A percentile compares a stretch with the other conserved stretches of the same genome.
Conservation (phyloP, 2,113 vertebrate species). For the Pangasianodon gigas region DNA sequence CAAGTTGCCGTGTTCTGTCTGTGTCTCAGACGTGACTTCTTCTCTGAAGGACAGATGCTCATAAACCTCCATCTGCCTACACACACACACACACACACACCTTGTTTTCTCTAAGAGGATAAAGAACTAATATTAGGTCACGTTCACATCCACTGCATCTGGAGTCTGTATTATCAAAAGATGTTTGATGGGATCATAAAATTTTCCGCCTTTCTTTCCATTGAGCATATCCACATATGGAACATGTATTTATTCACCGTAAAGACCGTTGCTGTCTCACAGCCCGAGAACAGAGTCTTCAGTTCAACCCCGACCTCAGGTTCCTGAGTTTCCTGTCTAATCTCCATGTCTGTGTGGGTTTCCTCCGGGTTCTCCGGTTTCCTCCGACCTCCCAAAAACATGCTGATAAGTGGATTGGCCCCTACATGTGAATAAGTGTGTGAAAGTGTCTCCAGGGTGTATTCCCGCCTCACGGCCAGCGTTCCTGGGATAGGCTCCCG, state of each 20-base stretch:
- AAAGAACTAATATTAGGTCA: not conserved
- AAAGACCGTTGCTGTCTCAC: too few species aligned
- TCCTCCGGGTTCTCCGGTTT: not conserved
- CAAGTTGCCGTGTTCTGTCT: constrained; percentile 4
- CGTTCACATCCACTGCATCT: not conserved
- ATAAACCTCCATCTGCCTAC: not conserved
- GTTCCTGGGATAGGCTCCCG: not conserved
- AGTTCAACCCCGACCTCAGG: too few species aligned
- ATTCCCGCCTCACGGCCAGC: not conserved
- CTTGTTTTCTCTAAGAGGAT: not conserved
- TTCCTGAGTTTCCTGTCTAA: not conserved
- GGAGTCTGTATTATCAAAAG: not conserved
- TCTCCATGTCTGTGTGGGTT: not conserved
- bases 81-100: not conserved
- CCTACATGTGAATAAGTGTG: not conserved
- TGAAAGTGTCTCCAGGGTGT: not conserved
- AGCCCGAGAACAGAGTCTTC: too few species aligned
- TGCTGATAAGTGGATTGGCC: not conserved
- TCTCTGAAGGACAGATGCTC: constrained; percentile 2
- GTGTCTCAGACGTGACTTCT: constrained; percentile 1
- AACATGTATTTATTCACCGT: too few species aligned
- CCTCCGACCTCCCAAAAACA: not conserved
- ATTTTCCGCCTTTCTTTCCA: not conserved
- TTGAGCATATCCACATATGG: not conserved
- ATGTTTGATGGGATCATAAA: not conserved